Evolutionary conservation across 2,888 invertebrate genomes (phyloP).

Genomic region (Habrosyne pyritoides): DNA sequence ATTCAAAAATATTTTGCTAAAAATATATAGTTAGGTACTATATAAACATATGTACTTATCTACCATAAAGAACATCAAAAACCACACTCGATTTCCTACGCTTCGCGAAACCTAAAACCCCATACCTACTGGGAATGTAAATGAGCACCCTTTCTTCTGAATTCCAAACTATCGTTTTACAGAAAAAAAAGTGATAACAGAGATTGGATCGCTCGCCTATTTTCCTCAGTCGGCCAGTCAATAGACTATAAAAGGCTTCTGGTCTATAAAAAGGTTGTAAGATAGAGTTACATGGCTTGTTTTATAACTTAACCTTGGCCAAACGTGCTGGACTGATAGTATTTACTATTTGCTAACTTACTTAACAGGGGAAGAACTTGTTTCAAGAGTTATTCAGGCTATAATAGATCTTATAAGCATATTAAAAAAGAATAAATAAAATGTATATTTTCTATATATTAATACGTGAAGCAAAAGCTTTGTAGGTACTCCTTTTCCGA

Average conservation of each 20-base stretch:
- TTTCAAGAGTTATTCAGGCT: neutral
- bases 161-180: conserved; percentile 25
- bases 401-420: too few species aligned
- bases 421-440: too few species aligned
- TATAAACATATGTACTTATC: too few species aligned
- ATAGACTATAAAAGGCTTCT: conserved; percentile 38
- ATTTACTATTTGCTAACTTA: conserved; percentile 43
- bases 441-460: too few species aligned
- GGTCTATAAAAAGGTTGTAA: conserved; percentile 42
- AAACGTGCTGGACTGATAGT: conserved; percentile 29
- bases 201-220: conserved; percentile 40
- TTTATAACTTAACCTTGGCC: conserved; percentile 34
- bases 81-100: neutral
- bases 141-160: conserved; percentile 13
- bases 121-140: conserved; percentile 11
- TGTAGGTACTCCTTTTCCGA: too few species aligned
- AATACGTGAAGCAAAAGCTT: too few species aligned
- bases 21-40: neutral
- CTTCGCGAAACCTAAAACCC: neutral
- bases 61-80: neutral
- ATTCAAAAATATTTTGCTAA: neutral
- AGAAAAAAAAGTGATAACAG: conserved; percentile 31
- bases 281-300: conserved; percentile 41
- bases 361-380: too few species aligned
- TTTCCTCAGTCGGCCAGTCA: conserved; percentile 32